A percentile compares a stretch with the other conserved stretches of the same genome.
Conservation (phyloP, 35 echinoderm and acorn worm species). For the Lytechinus variegatus region DNA sequence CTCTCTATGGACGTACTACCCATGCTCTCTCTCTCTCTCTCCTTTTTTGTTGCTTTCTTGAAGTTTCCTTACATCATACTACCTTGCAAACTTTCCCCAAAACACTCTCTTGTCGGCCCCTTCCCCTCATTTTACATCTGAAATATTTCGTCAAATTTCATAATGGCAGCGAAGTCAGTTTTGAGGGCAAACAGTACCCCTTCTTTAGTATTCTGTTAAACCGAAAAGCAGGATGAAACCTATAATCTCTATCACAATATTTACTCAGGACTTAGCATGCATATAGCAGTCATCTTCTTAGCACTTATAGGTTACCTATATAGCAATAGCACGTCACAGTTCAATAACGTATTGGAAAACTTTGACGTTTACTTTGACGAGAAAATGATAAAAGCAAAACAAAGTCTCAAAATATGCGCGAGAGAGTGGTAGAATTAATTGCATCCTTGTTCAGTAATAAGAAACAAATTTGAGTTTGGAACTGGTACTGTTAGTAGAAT, state of each 20-base stretch:
- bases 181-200: background rate
- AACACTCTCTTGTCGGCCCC: background rate
- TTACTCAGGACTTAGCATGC: slow-evolving; percentile 22
- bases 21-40: background rate
- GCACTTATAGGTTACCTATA: background rate
- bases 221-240: background rate
- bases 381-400: background rate
- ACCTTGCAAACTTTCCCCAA: background rate
- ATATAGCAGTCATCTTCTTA: slow-evolving; percentile 25
- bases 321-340: background rate
- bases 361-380: background rate
- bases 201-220: background rate
- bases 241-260: slow-evolving; percentile 21
- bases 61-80: background rate
- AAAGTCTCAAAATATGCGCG: background rate
- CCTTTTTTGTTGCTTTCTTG: background rate
- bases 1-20: background rate
- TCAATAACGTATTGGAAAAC: background rate
- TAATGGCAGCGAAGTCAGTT: background rate
- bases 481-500: too few relatives aligned
- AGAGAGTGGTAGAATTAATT: background rate
- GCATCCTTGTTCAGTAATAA: too few relatives aligned
- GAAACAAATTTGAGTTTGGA: too few relatives aligned
- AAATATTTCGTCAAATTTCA: background rate
- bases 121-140: background rate